Evolutionary conservation across 2,113 vertebrate species (phyloP), one percentile per base, ranked within the genome.

Genomic region (Meles meles): DNA sequence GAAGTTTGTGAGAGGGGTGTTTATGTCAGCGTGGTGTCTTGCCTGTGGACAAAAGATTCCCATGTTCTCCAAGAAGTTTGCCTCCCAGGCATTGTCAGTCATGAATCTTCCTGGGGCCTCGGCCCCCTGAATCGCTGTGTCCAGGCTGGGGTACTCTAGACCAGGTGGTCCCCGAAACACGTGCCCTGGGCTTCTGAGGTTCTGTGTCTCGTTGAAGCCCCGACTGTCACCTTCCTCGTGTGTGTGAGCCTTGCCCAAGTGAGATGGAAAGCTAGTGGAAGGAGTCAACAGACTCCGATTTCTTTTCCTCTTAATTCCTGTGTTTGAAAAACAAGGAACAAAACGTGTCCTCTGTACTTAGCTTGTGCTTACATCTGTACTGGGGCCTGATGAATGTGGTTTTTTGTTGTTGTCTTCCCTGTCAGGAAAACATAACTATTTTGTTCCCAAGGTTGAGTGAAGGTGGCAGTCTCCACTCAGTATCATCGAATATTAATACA

Each of bases 401-500:
- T 57, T 76, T 31, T 91, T 91, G 49, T 37, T 87, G 94, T 80
- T 55, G 47, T 69, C 7, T 79, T 17, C 89, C 88, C 87, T 83
- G 55, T 82, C 93, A 94, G 77, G 82, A 95, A 88, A 97, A 83
- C 72, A 47, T 85, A 42, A 39, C 65, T 82, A 31, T 97, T 98
- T 90, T 94, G 8, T 74, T 77, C 83, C 89, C 69, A 81, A 94
- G 88, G 17, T 47, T 93, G 74, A 86, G 57, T 96, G 95, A 88
- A 97, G 92, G 94, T 34, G 81, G 65, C 96, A 52, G 59, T 90
- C 88, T 96, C 67, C 89, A 37, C 91, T 97, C 95, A 87, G 11
- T 95, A 93, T 93, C 90, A 69, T 92, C 57, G 34, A 97, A 98
- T 98, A 98, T 98, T 98, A 98, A 98, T 94, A 97, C 69, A 95